Evolutionary conservation across 2,888 invertebrate species (phyloP).

Genomic region (Oxytorus armatus): DNA sequence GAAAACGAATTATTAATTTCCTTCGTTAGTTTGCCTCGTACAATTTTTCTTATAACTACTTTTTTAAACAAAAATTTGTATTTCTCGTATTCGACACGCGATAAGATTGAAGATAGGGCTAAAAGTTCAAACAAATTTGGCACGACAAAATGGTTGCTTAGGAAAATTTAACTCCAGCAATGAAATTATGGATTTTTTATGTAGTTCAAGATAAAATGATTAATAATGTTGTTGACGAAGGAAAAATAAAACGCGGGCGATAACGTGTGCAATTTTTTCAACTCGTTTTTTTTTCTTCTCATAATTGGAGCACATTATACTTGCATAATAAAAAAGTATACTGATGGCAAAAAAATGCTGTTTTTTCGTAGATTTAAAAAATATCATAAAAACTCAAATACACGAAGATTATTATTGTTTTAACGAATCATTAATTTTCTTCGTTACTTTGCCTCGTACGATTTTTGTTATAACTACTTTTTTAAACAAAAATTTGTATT

Average conservation of each 20-base stretch:
- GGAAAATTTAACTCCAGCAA: background rate
- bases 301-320: conserved; percentile 13
- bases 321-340: conserved; percentile 11
- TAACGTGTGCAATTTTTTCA: conserved; percentile 28
- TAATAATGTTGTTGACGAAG: background rate
- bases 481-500: too few species aligned
- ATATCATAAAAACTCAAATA: background rate
- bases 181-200: too few species aligned
- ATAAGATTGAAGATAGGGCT: too few species aligned
- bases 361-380: background rate
- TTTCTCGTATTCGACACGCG: too few species aligned
- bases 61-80: too few species aligned
- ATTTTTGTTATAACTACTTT: too few species aligned
- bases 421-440: background rate
- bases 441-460: background rate
- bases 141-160: background rate
- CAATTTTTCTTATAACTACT: background rate
- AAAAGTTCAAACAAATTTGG: too few species aligned
- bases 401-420: too few species aligned
- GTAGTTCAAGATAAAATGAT: too few species aligned
- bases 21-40: background rate
- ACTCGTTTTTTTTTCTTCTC: conserved; percentile 17
- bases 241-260: conserved; percentile 14
- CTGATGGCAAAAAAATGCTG: background rate
- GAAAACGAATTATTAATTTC: background rate